Evolutionary conservation across 2,797 vertebrate species (phyloP).

Genomic region (Pseudochirops corinnae): DNA sequence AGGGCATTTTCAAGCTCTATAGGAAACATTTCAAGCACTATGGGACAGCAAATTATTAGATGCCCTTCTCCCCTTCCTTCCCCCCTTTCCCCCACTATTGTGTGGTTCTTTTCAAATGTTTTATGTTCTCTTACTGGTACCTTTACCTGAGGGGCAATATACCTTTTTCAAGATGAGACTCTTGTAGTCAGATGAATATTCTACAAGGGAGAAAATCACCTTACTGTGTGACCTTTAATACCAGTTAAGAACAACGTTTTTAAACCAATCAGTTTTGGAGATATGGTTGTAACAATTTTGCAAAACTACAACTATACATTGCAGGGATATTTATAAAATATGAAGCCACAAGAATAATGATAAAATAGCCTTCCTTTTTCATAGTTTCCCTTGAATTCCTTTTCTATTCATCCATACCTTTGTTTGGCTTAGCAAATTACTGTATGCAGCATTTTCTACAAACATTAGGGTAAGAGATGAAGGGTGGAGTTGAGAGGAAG

Average conservation of each 20-base stretch:
- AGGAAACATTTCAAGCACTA: neutral
- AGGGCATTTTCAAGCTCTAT: neutral
- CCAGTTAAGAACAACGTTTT: constrained; percentile 52
- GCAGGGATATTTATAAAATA: constrained; percentile 56
- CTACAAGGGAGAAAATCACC: constrained; percentile 9
- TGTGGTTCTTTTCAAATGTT: constrained; percentile 8
- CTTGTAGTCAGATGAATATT: constrained; percentile 1
- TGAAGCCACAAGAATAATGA: constrained; percentile 52
- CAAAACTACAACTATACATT: constrained; percentile 38
- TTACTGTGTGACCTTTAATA: constrained; percentile 36
- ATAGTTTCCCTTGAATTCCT: constrained; percentile 29
- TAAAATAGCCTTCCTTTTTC: neutral
- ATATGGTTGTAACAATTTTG: constrained; percentile 49
- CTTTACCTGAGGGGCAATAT: neutral
- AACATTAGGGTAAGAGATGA: neutral
- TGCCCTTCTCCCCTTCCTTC: neutral
- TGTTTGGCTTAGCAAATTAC: constrained; percentile 56
- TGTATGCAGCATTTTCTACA: constrained; percentile 33
- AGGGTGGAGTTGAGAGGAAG: neutral
- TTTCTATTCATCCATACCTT: constrained; percentile 52
- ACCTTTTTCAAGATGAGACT: constrained; percentile 44
- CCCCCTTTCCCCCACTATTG: neutral
- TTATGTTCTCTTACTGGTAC: constrained; percentile 9
- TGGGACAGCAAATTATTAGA: constrained; percentile 11
- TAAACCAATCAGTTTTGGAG: constrained; percentile 27